phyloP scores from a whole-genome alignment of 2,797 vertebrate genomes.

The Cryptoprocta ferox region DNA sequence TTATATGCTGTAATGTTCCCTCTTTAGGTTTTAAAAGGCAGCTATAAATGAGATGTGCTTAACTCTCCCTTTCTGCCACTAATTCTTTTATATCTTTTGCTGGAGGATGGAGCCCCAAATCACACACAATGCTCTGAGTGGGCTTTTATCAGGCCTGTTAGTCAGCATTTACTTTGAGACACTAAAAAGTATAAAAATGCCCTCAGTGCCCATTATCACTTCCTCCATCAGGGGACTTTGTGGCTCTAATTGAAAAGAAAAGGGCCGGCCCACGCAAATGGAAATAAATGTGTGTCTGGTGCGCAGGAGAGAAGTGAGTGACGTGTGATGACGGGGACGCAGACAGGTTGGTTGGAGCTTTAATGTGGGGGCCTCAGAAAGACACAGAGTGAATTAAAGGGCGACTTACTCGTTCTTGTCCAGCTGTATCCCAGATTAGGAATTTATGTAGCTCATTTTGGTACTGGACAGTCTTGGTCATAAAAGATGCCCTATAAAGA shows the following conservation, averaged over 20 bases:
- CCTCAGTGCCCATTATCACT: slow-evolving; percentile 33
- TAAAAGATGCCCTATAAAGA: slow-evolving; percentile 96
- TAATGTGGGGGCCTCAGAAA: slow-evolving; percentile 55
- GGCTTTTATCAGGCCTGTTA: slow-evolving; percentile 31
- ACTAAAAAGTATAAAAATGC: slow-evolving; percentile 8
- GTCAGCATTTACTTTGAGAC: slow-evolving; percentile 62
- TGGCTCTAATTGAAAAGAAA: slow-evolving; percentile 53
- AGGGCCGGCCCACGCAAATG: background rate
- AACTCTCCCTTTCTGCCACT: slow-evolving; percentile 34
- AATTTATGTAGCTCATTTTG: slow-evolving; percentile 99
- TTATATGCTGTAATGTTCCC: slow-evolving; percentile 45
- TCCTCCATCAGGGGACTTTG: background rate
- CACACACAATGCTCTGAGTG: background rate
- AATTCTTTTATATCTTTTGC: slow-evolving; percentile 34
- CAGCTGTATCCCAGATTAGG: slow-evolving; percentile 99
- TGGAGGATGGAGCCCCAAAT: slow-evolving; percentile 25
- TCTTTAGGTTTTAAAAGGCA: slow-evolving; percentile 68
- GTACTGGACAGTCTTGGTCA: slow-evolving; percentile 99
- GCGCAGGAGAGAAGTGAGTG: background rate
- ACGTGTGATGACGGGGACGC: accelerated
- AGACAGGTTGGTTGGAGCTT: background rate
- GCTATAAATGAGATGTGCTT: slow-evolving; percentile 55
- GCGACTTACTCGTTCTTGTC: slow-evolving; percentile 95
- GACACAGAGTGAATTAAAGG: slow-evolving; percentile 49
- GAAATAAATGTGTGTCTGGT: background rate